These are phyloP conservation scores for Acrobasis suavella DNA, from an alignment of 2,888 invertebrate genomes.

Conservation along the genomic window DNA sequence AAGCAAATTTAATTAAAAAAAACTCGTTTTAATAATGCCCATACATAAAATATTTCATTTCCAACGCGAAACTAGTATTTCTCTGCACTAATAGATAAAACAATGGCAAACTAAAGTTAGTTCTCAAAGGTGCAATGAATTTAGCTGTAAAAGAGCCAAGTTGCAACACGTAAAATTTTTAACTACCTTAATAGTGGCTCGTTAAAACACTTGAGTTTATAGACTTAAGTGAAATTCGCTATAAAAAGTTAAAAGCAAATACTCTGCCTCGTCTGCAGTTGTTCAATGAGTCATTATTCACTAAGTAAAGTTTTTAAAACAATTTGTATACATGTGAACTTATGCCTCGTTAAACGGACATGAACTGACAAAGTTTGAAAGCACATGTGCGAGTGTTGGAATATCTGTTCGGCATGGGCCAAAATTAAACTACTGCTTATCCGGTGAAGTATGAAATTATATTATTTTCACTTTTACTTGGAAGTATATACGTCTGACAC, in stretches of 20 bases:
- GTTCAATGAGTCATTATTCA: background rate
- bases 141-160: slow-evolving; percentile 9
- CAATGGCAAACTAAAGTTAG: slow-evolving; percentile 12
- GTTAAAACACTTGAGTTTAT: slow-evolving; percentile 8
- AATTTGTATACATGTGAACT: too few species aligned
- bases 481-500: too few species aligned
- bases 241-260: slow-evolving; percentile 9
- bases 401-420: too few species aligned
- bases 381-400: too few species aligned
- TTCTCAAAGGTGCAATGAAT: slow-evolving; percentile 14
- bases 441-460: too few species aligned
- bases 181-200: slow-evolving; percentile 15
- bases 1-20: too few species aligned
- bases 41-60: slow-evolving; percentile 2
- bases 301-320: background rate
- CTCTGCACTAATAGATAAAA: slow-evolving; percentile 12
- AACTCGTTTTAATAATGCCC: too few species aligned
- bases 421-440: too few species aligned
- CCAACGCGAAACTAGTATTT: slow-evolving; percentile 1
- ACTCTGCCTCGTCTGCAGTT: slow-evolving; percentile 2
- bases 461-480: too few species aligned
- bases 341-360: too few species aligned
- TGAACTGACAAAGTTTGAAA: too few species aligned
- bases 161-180: slow-evolving; percentile 9
- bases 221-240: slow-evolving; percentile 8